Conservation (phyloP, 2,888 invertebrate species). For the Brenthis ino region DNA sequence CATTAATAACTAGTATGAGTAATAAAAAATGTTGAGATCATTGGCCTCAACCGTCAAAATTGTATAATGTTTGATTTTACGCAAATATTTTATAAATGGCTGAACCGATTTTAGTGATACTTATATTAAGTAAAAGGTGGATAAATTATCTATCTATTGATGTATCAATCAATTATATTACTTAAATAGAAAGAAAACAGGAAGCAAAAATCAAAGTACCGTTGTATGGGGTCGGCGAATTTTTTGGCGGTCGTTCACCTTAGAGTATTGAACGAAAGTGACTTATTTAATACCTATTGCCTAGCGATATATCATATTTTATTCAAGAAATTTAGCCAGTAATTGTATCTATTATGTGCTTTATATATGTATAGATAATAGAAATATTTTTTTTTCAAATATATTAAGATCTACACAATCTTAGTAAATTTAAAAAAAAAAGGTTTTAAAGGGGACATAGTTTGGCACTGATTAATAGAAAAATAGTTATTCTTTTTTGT, state of each 20-base stretch:
- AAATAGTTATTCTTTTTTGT: too few relatives aligned
- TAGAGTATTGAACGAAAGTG: slow-evolving; percentile 39
- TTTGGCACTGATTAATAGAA: too few relatives aligned
- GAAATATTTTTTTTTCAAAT: too few relatives aligned
- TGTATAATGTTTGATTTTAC: slow-evolving; percentile 1
- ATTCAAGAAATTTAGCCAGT: background rate
- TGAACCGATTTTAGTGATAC: slow-evolving; percentile 9
- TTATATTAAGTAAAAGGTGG: slow-evolving; percentile 1
- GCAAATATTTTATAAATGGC: slow-evolving; percentile 8
- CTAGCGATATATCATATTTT: slow-evolving; percentile 18
- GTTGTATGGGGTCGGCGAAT: slow-evolving; percentile 38
- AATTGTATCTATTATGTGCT: too few relatives aligned
- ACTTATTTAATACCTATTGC: slow-evolving; percentile 28
- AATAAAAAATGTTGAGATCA: background rate
- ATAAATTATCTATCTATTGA: slow-evolving; percentile 15
- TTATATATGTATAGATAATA: too few relatives aligned
- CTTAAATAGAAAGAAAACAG: slow-evolving; percentile 17
- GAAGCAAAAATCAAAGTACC: slow-evolving; percentile 34
- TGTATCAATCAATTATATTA: slow-evolving; percentile 20
- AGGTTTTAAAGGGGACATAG: too few relatives aligned
- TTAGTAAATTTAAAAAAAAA: background rate
- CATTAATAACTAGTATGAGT: too few relatives aligned
- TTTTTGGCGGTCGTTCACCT: slow-evolving; percentile 36
- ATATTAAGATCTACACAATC: too few relatives aligned
- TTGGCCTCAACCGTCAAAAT: background rate